A percentile compares a stretch with the other conserved stretches of the same genome.
Evolutionary conservation across 2,888 invertebrate genomes (phyloP).

Genomic region (Andrena minutula): DNA sequence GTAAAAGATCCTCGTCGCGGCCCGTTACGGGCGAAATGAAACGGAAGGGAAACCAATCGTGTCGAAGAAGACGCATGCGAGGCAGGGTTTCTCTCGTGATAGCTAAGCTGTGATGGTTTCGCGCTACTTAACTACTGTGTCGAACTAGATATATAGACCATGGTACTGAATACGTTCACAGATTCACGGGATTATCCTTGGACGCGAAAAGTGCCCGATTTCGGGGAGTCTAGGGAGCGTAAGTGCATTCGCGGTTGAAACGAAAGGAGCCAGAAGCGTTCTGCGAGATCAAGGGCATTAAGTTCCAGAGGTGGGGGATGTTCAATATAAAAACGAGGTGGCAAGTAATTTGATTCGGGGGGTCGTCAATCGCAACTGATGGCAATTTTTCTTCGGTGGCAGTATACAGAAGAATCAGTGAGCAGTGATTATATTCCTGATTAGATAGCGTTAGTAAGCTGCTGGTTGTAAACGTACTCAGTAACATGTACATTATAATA

Average conservation of each 20-base stretch:
- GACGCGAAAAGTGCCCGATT: background rate
- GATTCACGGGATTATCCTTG: slow-evolving; percentile 45
- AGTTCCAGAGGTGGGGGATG: slow-evolving; percentile 36
- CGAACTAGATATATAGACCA: slow-evolving; percentile 80
- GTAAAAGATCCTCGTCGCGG: slow-evolving; percentile 24
- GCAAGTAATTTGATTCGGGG: slow-evolving; percentile 55
- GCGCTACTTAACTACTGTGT: slow-evolving; percentile 76
- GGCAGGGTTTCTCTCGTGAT: slow-evolving; percentile 34
- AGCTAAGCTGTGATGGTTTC: slow-evolving; percentile 69
- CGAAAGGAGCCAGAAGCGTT: slow-evolving; percentile 34
- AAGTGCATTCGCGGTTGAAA: background rate
- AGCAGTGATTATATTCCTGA: slow-evolving; percentile 37
- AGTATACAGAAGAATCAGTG: slow-evolving; percentile 58
- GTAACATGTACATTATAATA: slow-evolving; percentile 68
- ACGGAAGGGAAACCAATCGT: slow-evolving; percentile 14
- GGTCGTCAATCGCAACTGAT: slow-evolving; percentile 49
- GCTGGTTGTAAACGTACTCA: slow-evolving; percentile 79
- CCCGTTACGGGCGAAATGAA: slow-evolving; percentile 14
- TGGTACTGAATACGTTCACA: slow-evolving; percentile 83
- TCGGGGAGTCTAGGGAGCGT: background rate
- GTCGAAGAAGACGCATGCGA: slow-evolving; percentile 26
- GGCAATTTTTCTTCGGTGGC: slow-evolving; percentile 55
- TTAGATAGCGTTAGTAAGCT: slow-evolving; percentile 12
- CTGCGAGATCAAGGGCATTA: slow-evolving; percentile 33
- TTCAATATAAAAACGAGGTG: slow-evolving; percentile 64